phyloP scores from a whole-genome alignment of 2,113 vertebrate species.

The Rynchops niger region DNA sequence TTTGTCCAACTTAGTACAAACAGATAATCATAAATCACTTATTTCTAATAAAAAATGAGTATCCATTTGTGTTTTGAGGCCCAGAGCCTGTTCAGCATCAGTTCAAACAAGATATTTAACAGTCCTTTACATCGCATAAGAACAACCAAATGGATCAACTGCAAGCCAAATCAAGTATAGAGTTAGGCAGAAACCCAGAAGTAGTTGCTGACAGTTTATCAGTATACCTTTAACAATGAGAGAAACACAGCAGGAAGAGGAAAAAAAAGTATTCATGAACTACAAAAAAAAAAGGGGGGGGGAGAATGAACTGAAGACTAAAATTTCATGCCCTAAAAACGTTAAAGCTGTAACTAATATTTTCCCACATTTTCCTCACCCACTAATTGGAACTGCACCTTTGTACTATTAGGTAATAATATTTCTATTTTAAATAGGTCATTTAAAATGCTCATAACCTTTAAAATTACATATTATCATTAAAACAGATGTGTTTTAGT shows the following conservation, averaged over 20 bases:
- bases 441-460: background rate
- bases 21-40: background rate
- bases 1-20: background rate
- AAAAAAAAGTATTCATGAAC: background rate
- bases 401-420: background rate
- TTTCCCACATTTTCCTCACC: background rate
- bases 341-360: background rate
- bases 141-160: background rate
- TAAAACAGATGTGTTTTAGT: background rate
- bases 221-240: background rate
- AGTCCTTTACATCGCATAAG: background rate
- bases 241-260: background rate
- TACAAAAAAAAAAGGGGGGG: background rate
- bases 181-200: background rate
- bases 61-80: background rate
- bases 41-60: background rate
- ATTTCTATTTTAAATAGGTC: background rate
- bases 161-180: background rate
- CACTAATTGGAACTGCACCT: background rate
- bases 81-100: background rate
- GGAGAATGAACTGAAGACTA: background rate
- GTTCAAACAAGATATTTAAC: background rate
- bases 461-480: background rate
- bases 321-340: background rate
- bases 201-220: background rate